phyloP scores from a whole-genome alignment of 2,113 vertebrate species.

The Sapayoa aenigma region DNA sequence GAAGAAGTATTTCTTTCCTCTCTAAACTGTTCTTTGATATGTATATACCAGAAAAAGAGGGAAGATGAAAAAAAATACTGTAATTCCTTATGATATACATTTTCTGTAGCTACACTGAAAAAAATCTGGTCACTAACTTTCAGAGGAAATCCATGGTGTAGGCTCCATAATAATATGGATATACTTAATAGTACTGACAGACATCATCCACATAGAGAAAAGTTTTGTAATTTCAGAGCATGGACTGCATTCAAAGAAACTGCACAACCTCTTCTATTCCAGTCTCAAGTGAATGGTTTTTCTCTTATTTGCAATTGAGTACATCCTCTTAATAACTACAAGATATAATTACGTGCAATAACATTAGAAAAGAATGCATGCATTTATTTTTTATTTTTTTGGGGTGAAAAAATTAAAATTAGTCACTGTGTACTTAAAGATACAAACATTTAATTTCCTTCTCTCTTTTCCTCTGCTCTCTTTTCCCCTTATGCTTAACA shows the following conservation, averaged over 20 bases:
- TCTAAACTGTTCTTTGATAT: neutral
- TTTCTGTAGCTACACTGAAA: neutral
- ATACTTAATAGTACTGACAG: neutral
- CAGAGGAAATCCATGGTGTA: neutral
- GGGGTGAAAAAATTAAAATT: neutral
- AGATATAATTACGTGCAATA: neutral
- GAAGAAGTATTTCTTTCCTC: neutral
- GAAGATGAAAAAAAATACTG: neutral
- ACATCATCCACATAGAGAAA: neutral
- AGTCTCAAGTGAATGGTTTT: neutral
- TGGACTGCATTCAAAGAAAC: neutral
- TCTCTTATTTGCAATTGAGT: neutral
- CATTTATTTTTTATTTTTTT: neutral
- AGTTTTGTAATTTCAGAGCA: neutral
- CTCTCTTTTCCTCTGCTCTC: neutral
- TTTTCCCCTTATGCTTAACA: neutral
- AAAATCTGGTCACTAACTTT: neutral
- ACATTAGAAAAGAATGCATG: neutral
- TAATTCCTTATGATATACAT: neutral
- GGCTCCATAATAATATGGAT: neutral
- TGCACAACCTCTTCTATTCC: neutral
- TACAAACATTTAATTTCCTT: neutral
- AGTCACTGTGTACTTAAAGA: neutral
- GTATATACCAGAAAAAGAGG: neutral
- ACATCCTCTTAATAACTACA: neutral